These are phyloP conservation scores for Lucifuga dentata DNA, from an alignment of 2,113 vertebrate genomes.

Conservation along the genomic window DNA sequence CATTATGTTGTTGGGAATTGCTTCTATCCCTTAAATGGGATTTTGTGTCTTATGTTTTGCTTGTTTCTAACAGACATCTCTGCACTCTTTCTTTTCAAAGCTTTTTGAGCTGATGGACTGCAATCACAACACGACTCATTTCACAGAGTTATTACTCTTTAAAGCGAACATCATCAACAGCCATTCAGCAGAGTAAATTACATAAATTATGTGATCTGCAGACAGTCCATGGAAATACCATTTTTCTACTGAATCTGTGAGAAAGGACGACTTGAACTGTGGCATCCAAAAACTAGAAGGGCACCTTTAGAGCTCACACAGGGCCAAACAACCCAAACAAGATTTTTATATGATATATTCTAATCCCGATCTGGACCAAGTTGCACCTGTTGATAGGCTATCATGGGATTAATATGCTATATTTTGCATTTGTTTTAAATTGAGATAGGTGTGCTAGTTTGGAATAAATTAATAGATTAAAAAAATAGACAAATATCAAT, in stretches of 20 bases:
- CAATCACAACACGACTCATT: slow-evolving; percentile 40
- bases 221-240: slow-evolving; percentile 25
- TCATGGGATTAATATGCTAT: too few relatives aligned
- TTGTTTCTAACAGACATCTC: not conserved
- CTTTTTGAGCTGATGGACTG: slow-evolving; percentile 4
- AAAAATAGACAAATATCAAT: too few relatives aligned
- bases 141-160: slow-evolving; percentile 21
- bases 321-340: too few relatives aligned
- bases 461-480: too few relatives aligned
- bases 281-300: too few relatives aligned
- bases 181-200: slow-evolving; percentile 23
- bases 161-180: slow-evolving; percentile 37
- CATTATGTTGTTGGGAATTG: not conserved
- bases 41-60: slow-evolving; percentile 3
- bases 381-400: too few relatives aligned
- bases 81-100: not conserved
- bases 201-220: slow-evolving; percentile 41
- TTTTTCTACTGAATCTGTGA: slow-evolving; percentile 35
- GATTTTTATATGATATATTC: too few relatives aligned
- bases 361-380: too few relatives aligned
- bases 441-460: too few relatives aligned
- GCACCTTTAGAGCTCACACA: too few relatives aligned
- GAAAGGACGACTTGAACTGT: slow-evolving; percentile 26
- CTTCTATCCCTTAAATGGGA: not conserved
- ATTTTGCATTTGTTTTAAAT: too few relatives aligned